phyloP scores from a whole-genome alignment of 2,888 invertebrate species.

The Ennomos quercinarius region DNA sequence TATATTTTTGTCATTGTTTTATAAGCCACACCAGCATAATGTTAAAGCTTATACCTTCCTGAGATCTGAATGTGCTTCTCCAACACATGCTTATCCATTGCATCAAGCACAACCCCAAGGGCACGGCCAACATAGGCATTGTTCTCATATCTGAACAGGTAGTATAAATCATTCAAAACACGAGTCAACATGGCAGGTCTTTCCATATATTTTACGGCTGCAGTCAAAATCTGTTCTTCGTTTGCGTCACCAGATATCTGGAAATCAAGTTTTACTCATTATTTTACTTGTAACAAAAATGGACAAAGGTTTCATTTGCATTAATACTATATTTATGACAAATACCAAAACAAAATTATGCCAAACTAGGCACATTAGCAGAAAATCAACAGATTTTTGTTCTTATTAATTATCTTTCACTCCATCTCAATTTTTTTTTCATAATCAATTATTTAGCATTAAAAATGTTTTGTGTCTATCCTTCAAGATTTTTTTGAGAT shows the following conservation, averaged over 20 bases:
- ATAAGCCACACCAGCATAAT: too few relatives aligned
- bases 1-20: too few relatives aligned
- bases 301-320: too few relatives aligned
- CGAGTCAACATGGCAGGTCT: conserved; percentile 92
- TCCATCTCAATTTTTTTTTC: too few relatives aligned
- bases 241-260: conserved; percentile 96
- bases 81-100: conserved; percentile 94
- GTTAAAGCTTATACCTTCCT: conserved; percentile 87
- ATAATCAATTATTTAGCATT: too few relatives aligned
- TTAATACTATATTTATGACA: too few relatives aligned
- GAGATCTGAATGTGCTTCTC: conserved; percentile 97
- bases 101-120: conserved; percentile 92
- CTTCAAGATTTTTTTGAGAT: too few relatives aligned
- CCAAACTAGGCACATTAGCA: too few relatives aligned
- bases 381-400: too few relatives aligned
- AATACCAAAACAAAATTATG: too few relatives aligned
- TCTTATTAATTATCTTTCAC: too few relatives aligned
- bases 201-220: conserved; percentile 93
- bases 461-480: too few relatives aligned
- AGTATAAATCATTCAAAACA: conserved; percentile 96
- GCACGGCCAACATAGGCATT: conserved; percentile 91
- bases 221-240: conserved; percentile 95
- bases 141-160: conserved; percentile 93
- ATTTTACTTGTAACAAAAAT: not conserved
- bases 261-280: not conserved